phyloP scores from a whole-genome alignment of 1,140 invertebrate species.

The Pseudomyrmex pallidus region DNA sequence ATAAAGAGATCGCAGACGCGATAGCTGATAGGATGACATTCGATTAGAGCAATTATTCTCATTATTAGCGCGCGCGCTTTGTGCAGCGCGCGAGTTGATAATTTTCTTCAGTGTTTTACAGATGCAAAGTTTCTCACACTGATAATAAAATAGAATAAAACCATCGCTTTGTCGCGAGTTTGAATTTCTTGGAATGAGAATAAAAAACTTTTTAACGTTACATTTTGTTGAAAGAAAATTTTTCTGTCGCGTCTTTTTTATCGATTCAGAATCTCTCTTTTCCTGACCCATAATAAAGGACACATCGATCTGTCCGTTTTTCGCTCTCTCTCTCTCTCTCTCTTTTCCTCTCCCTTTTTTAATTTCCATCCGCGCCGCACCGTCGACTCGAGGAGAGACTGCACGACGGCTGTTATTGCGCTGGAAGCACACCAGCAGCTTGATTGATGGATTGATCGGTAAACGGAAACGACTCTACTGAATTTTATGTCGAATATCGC shows the following conservation, averaged over 20 bases:
- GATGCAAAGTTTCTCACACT: neutral
- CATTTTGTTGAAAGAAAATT: no score
- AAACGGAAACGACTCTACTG: constrained; percentile 58
- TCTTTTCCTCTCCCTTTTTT: constrained; percentile 16
- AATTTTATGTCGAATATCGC: constrained; percentile 40
- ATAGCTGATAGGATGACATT: constrained; percentile 53
- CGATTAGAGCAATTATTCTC: constrained; percentile 64
- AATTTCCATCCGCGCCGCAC: constrained; percentile 13
- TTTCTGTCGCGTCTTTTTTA: neutral
- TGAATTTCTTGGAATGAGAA: neutral
- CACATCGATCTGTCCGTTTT: constrained; percentile 2
- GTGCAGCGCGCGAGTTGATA: neutral
- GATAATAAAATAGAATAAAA: no score
- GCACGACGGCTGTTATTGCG: constrained; percentile 50
- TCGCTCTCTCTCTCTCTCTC: neutral
- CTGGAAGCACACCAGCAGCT: constrained; percentile 34
- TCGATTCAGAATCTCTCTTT: neutral
- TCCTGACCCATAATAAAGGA: neutral
- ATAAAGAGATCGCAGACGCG: constrained; percentile 21
- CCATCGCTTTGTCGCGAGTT: neutral
- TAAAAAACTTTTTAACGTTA: no score
- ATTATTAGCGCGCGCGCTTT: constrained; percentile 47
- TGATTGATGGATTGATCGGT: constrained; percentile 59
- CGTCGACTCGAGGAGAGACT: constrained; percentile 47
- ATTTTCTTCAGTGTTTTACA: neutral